These are phyloP conservation scores for Melieria omissa DNA, from an alignment of 2,888 invertebrate genomes.

Conservation along the genomic window DNA sequence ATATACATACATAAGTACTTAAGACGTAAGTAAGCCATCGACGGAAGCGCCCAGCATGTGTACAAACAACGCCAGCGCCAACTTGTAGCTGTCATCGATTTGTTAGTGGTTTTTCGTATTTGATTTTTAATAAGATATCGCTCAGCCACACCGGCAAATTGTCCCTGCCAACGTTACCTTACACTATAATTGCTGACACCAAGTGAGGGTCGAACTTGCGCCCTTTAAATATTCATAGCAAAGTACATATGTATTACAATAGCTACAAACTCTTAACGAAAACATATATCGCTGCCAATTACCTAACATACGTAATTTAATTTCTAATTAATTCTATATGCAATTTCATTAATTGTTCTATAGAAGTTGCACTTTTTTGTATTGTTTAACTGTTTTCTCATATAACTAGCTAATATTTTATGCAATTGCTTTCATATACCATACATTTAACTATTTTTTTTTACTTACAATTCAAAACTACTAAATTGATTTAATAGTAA, in stretches of 20 bases:
- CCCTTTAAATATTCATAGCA: background rate
- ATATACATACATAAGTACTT: constrained; percentile 25
- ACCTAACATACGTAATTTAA: background rate
- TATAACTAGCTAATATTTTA: background rate
- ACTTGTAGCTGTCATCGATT: too few relatives aligned
- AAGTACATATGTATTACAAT: background rate
- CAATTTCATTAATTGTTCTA: background rate
- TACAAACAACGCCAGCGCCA: too few relatives aligned
- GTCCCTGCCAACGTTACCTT: too few relatives aligned
- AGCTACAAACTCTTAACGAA: background rate
- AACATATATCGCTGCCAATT: background rate
- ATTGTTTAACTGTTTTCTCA: background rate
- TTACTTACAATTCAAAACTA: background rate
- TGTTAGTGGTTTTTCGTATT: too few relatives aligned
- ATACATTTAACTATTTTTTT: background rate
- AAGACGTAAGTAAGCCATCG: constrained; percentile 34
- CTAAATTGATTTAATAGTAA: background rate
- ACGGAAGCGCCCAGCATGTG: too few relatives aligned
- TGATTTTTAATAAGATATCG: too few relatives aligned
- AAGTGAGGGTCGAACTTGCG: background rate
- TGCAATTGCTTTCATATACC: background rate
- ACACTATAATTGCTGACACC: too few relatives aligned
- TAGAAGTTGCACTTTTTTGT: background rate
- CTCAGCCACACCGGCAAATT: too few relatives aligned
- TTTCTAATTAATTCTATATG: background rate